Percentiles rank a stretch among this genome's conserved stretches.
Evolutionary conservation across 2,113 vertebrate species (phyloP).

Genomic region (Dipodomys ordii): DNA sequence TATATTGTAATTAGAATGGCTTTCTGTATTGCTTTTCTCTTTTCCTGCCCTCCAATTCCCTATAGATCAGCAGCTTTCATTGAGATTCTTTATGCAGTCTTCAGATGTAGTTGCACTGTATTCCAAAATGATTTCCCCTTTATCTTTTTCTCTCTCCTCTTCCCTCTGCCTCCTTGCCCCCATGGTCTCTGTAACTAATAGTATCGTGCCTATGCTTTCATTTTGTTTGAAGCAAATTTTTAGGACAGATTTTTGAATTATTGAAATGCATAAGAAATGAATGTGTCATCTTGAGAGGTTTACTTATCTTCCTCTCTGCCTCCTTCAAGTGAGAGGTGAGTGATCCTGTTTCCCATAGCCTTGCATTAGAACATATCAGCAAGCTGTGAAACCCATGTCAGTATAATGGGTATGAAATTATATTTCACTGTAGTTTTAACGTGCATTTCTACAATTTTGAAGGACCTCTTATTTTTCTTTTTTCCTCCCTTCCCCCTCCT

Average conservation of each 20-base stretch:
- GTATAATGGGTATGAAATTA: background rate
- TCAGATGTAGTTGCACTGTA: too few species aligned
- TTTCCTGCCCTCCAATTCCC: too few species aligned
- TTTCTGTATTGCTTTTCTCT: too few species aligned
- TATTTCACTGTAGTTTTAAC: slow-evolving; percentile 43
- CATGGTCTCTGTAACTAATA: background rate
- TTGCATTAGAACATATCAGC: background rate
- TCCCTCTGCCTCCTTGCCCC: too few species aligned
- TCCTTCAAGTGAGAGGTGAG: background rate
- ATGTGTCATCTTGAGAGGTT: background rate
- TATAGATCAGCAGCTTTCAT: too few species aligned
- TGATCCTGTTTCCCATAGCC: background rate
- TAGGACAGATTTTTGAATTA: slow-evolving; percentile 11
- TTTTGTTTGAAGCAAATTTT: background rate
- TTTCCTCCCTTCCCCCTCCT: background rate
- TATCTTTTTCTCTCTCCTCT: too few species aligned
- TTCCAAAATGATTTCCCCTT: too few species aligned
- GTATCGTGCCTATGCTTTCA: background rate
- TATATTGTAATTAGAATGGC: too few species aligned
- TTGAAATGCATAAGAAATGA: background rate
- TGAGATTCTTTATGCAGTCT: too few species aligned
- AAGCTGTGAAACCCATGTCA: background rate
- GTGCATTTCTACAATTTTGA: slow-evolving; percentile 26
- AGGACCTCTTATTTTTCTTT: background rate
- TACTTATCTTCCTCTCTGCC: background rate